phyloP scores from a whole-genome alignment of 37 sponge, comb jelly and placozoan species.

The Eunapius fragilis region DNA sequence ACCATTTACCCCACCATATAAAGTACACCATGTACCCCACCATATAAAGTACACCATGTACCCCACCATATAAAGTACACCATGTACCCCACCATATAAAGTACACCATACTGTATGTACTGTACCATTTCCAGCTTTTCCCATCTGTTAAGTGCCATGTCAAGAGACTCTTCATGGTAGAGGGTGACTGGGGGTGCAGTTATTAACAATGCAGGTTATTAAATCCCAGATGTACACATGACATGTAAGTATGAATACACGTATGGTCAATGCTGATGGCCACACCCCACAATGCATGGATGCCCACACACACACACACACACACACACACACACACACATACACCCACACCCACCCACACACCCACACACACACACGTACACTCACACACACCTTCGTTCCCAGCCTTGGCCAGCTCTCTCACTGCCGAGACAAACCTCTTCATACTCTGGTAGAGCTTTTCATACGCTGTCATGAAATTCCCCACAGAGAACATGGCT shows the following conservation, averaged over 20 bases:
- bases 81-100: background rate
- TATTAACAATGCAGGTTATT: too few species aligned
- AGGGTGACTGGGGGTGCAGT: background rate
- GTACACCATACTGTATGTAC: background rate
- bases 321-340: too few species aligned
- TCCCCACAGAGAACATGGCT: background rate
- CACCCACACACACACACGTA: too few species aligned
- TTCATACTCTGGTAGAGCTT: background rate
- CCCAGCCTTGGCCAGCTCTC: background rate
- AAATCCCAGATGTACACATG: too few species aligned
- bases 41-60: too few species aligned
- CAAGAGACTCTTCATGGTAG: conserved; percentile 57
- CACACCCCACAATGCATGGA: background rate
- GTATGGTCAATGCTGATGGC: background rate
- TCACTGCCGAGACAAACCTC: background rate
- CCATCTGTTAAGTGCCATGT: conserved; percentile 85
- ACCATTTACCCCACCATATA: too few species aligned
- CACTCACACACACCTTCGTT: background rate
- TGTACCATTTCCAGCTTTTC: conserved; percentile 82
- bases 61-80: too few species aligned
- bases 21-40: too few species aligned
- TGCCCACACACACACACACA: background rate
- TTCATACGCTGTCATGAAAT: background rate
- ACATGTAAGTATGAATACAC: background rate
- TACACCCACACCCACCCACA: too few species aligned